Base-by-base conservation (phyloP, 2,113 vertebrate species). In the Rana temporaria region DNA sequence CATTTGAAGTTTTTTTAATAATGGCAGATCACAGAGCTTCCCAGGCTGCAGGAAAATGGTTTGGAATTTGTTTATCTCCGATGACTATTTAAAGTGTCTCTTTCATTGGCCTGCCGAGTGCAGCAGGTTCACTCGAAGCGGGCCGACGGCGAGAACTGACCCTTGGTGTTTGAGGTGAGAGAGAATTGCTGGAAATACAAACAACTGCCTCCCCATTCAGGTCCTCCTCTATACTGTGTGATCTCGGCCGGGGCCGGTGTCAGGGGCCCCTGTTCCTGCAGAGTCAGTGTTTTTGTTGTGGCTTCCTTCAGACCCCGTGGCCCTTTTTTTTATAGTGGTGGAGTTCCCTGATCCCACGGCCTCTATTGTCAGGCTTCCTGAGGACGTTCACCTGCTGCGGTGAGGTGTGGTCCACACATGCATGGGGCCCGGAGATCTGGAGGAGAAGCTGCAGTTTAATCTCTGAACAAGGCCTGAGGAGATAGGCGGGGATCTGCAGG, bases 311-410 rank as follows among this genome's bases (percentile, higher is more conserved):
- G 73, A 52, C 17, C 18, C 18, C 14, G 4, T 19, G 17, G 42
- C n/a, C 34, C 42, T 32, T 38, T 48, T 9, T 65, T 32, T 24
- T 22, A 18, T 4, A 14, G 6, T 17, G 65, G 22, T 12, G 55
- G 26, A 34, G 17, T 4, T 19, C 16, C 22, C 12, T n/a, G 12
- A 26, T 15, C 34, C 4, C 38, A 6, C 2, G 48, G 22, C 19
- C 14, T 65, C 74, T 82, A 70, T 74, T 73, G 12, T 11, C 3
- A 26, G 19, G 22, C 48, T 82, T 82, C 80, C 80, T 67, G 26
- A n/a, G 59, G 53, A 66, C 7, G 9, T 22, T 42, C 9, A 75
- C 80, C 70, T 75, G 52, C 80, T 73, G 80, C 34, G 80, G 22
- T 0, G 11, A 60, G 15, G 1, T 19, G 8, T 7, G 4, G 26